phyloP scores from a whole-genome alignment of 2,888 invertebrate species.

The Uropetala carovei region DNA sequence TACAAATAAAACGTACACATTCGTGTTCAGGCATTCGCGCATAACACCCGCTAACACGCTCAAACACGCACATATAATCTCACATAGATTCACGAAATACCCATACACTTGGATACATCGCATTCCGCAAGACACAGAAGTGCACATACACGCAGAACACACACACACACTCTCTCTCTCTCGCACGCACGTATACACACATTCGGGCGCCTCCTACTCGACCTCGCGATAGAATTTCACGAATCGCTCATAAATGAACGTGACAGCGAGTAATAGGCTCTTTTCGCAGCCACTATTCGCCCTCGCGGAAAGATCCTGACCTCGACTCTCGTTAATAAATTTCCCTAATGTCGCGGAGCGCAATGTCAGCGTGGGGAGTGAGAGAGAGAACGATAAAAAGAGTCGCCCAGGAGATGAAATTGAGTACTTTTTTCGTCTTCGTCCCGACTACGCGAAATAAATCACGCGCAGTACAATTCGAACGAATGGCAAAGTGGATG shows the following conservation, averaged over 20 bases:
- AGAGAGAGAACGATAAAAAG: neutral
- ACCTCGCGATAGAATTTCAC: neutral
- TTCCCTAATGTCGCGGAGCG: neutral
- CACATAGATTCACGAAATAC: no score
- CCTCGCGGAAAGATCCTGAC: neutral
- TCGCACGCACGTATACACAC: neutral
- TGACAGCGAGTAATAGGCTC: neutral
- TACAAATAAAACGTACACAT: no score
- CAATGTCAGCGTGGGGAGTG: neutral
- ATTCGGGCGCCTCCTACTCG: neutral
- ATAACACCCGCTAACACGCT: no score
- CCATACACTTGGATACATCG: no score
- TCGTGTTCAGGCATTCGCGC: no score
- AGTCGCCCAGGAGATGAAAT: neutral
- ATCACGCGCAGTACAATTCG: neutral
- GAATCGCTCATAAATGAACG: neutral
- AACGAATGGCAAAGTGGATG: constrained; percentile 12
- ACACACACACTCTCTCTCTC: neutral
- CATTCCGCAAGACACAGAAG: no score
- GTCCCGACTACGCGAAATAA: neutral
- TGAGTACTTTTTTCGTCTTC: neutral
- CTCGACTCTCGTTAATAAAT: constrained; percentile 10
- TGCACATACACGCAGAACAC: no score
- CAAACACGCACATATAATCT: no score
- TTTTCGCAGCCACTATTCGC: neutral